phyloP scores from a whole-genome alignment of 2,113 vertebrate genomes.

The Zosterops borbonicus region DNA sequence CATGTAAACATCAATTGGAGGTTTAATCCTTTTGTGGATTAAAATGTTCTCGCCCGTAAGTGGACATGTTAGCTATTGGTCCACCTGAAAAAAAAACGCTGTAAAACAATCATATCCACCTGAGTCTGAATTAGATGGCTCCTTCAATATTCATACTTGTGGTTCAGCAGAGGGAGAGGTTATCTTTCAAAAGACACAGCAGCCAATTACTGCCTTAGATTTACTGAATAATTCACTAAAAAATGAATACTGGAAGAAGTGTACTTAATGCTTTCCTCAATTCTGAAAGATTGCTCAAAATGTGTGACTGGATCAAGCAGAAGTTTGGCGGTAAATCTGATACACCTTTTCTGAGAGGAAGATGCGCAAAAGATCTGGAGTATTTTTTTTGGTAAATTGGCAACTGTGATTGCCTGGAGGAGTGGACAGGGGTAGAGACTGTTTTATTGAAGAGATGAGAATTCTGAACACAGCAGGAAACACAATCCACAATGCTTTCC shows the following conservation, averaged over 20 bases:
- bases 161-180: neutral
- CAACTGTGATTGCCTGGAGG: neutral
- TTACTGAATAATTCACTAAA: conserved; percentile 7
- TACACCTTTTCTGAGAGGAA: neutral
- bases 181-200: neutral
- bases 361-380: neutral
- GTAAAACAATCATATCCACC: neutral
- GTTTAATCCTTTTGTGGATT: neutral
- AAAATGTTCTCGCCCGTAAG: neutral
- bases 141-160: neutral
- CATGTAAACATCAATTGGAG: neutral
- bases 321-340: neutral
- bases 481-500: neutral
- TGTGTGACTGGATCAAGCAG: neutral
- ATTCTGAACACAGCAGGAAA: conserved; percentile 30
- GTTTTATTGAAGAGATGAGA: neutral
- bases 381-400: conserved; percentile 8
- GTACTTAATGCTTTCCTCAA: neutral
- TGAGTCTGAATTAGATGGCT: neutral
- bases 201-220: neutral
- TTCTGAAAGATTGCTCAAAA: conserved; percentile 23
- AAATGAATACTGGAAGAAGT: neutral
- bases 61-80: neutral
- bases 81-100: neutral
- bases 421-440: neutral